phyloP scores from a whole-genome alignment of 2,888 invertebrate species.

The Ischnus inquisitorius region DNA sequence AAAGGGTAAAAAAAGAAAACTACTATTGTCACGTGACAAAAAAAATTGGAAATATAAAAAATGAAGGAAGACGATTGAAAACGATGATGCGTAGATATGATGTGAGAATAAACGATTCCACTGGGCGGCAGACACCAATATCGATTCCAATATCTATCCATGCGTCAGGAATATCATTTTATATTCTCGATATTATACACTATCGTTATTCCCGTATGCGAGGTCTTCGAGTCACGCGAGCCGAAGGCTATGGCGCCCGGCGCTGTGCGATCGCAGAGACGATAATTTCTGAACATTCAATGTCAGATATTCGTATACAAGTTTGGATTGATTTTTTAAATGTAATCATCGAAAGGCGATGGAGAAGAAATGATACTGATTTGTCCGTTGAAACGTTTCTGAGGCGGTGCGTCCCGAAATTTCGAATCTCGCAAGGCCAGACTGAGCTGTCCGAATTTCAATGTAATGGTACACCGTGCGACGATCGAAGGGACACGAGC shows the following conservation, averaged over 20 bases:
- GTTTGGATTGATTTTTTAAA: neutral
- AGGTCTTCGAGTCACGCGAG: neutral
- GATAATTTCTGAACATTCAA: neutral
- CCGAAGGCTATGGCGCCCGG: neutral
- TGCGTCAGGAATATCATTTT: conserved; percentile 13
- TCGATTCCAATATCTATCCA: conserved; percentile 1
- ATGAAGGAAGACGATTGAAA: neutral
- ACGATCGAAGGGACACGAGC: neutral
- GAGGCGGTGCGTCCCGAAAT: conserved; percentile 10
- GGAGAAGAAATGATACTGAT: neutral
- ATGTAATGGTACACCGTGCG: conserved; percentile 1
- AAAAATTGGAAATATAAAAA: neutral
- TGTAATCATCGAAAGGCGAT: neutral
- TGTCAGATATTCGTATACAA: neutral
- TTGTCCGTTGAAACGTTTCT: neutral
- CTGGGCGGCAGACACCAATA: neutral
- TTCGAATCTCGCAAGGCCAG: conserved; percentile 3
- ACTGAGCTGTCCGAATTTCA: conserved; percentile 1
- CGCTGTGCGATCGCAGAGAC: conserved; percentile 5
- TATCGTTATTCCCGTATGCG: neutral
- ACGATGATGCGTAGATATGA: neutral
- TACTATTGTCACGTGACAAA: neutral
- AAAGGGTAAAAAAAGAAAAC: neutral
- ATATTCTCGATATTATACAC: conserved; percentile 14
- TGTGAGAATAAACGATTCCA: neutral